Conservation (phyloP, 2,888 invertebrate genomes). For the Lasioglossum oenotherae region DNA sequence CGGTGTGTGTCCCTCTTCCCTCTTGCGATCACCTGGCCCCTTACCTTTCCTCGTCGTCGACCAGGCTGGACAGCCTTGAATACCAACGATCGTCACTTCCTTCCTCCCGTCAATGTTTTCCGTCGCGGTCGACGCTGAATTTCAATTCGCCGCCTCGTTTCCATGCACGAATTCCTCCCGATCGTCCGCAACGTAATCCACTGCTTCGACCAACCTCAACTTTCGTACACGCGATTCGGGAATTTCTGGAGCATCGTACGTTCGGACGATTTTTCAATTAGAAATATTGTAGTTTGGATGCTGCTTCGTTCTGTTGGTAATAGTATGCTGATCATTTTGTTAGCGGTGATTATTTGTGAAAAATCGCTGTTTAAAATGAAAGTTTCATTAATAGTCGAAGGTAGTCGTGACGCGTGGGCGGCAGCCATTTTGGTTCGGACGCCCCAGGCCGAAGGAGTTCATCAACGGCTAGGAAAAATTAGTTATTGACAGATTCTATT, state of each 20-base stretch:
- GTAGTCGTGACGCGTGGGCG: background rate
- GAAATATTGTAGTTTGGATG: background rate
- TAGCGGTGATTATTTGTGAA: background rate
- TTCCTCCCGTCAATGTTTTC: conserved; percentile 80
- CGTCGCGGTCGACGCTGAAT: conserved; percentile 78
- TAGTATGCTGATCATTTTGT: background rate
- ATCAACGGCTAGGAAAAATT: background rate
- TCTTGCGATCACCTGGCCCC: conserved; percentile 25
- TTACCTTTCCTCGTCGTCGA: conserved; percentile 41
- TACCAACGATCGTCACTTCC: conserved; percentile 82
- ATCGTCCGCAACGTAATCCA: background rate
- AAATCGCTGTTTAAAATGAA: background rate
- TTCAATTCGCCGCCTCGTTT: conserved; percentile 75
- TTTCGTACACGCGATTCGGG: background rate
- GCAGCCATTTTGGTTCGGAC: background rate
- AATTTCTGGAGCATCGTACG: background rate
- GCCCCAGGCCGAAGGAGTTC: background rate
- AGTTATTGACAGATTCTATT: conserved; percentile 7
- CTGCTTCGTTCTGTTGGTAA: background rate
- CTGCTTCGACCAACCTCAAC: conserved; percentile 5
- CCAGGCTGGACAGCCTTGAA: conserved; percentile 76
- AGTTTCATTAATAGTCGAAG: background rate
- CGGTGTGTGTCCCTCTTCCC: conserved; percentile 24
- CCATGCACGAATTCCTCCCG: conserved; percentile 66
- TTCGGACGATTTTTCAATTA: too few relatives aligned